Conservation (phyloP, 2,113 vertebrate species). For the Eubucco bourcierii region DNA sequence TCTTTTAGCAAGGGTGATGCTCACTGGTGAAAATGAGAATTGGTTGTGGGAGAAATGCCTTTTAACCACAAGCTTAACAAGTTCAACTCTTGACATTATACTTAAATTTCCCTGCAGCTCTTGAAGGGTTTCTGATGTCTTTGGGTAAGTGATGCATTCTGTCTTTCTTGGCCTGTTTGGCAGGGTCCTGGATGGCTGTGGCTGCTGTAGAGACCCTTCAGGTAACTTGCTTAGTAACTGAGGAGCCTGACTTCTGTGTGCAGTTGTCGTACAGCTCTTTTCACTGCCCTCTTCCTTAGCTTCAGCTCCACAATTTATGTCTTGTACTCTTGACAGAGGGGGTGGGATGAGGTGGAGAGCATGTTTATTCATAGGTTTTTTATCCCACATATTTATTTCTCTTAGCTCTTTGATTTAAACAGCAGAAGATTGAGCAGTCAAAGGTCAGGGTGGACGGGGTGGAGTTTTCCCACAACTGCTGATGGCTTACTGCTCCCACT, state of each 20-base stretch:
- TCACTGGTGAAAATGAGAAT: not conserved
- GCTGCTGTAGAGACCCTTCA: not conserved
- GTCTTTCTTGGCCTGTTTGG: not conserved
- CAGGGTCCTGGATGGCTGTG: not conserved
- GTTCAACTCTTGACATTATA: not conserved
- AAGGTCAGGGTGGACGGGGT: constrained; percentile 31
- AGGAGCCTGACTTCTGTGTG: not conserved
- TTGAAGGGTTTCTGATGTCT: not conserved
- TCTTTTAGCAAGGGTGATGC: not conserved
- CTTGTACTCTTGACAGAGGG: not conserved
- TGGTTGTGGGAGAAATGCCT: not conserved
- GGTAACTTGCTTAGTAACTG: not conserved
- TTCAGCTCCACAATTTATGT: not conserved
- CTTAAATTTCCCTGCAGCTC: not conserved
- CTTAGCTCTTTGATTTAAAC: constrained; percentile 51
- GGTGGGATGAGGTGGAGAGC: not conserved
- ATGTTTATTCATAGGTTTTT: not conserved
- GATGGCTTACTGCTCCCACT: constrained; percentile 3
- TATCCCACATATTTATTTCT: constrained; percentile 36
- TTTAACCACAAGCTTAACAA: not conserved
- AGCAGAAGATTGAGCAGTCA: constrained; percentile 29
- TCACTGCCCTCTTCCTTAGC: not conserved
- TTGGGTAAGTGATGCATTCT: not conserved
- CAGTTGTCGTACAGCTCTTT: not conserved
- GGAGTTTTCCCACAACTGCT: constrained; percentile 63